phyloP scores from a whole-genome alignment of 2,797 vertebrate species.

The Gila robusta region DNA sequence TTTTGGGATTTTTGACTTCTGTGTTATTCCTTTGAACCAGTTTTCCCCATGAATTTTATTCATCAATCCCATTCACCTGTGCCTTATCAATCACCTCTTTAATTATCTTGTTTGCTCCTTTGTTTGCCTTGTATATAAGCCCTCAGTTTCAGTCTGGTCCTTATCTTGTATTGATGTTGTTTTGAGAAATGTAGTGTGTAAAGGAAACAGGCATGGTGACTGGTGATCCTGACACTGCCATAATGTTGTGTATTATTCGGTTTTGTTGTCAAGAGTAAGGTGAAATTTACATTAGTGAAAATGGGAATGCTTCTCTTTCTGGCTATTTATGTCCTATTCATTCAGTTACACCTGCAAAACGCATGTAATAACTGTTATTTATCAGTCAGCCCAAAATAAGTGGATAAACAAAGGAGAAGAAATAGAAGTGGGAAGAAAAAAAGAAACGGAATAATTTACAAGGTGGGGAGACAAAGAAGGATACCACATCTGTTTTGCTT shows the following conservation, averaged over 20 bases:
- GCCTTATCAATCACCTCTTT: background rate
- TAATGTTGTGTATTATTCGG: constrained; percentile 25
- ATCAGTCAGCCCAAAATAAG: constrained; percentile 15
- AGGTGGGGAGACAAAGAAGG: constrained; percentile 16
- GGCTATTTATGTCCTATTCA: constrained; percentile 6
- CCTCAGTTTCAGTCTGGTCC: no score
- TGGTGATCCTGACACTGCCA: background rate
- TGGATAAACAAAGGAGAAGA: constrained; percentile 1
- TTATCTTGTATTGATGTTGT: no score
- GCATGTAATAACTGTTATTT: constrained; percentile 31
- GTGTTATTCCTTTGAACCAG: no score
- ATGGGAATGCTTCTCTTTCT: constrained; percentile 11
- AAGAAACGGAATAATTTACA: background rate
- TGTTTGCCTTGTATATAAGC: background rate
- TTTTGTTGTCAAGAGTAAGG: constrained; percentile 29
- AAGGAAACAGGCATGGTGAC: no score
- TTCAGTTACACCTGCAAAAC: constrained; percentile 33
- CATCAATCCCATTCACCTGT: background rate
- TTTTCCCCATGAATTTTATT: background rate
- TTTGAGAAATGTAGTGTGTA: no score
- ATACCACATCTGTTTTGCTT: background rate
- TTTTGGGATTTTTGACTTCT: no score
- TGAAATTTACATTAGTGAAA: constrained; percentile 46
- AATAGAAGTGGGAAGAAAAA: background rate
- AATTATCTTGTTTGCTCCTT: background rate